Evolutionary conservation across 1,140 invertebrate species (phyloP), one percentile per base, ranked within the genome.

Genomic region (Neocloeon triangulifer): DNA sequence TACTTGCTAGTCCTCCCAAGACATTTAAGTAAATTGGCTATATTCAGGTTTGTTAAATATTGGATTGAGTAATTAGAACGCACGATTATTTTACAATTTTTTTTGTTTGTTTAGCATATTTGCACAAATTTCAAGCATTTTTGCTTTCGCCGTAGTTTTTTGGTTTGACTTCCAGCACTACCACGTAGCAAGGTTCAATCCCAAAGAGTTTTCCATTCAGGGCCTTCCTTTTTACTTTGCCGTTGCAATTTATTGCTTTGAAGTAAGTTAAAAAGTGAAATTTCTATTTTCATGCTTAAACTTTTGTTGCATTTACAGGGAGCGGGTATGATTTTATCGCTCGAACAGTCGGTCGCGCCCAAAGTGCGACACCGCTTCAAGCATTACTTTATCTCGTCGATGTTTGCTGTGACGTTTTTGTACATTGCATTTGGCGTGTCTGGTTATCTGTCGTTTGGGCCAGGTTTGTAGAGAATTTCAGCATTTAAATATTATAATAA

Each of bases 151-250:
- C 26, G 53, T 59, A 9, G 57, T 59, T 6, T 58, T 58, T 34
- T 59, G 57, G 57, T 59, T 59, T 46, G 57, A 59, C 38, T 58
- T 59, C 46, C 49, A 58, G 35, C 55, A 59, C 37, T 45, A 53
- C 30, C 41, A 50, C 36, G 44, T 46, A 26, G 40, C 26, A 38
- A 51, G 49, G 30, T 44, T 57, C 26, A 48, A 55, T 38, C 55
- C 52, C 10, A 55, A 49, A 33, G 51, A 56, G 30, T 48, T 55
- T 34, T 55, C 53, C 6, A 21, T 55, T 12, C 37, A 41, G 13
- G 56, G 56, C 7, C 46, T 59, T 34, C 57, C 57, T 14, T 58
- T 58, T 44, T 59, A 55, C 42, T 45, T 58, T 33, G 48, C 51
- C 25, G 53, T 59, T 21, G 44, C 56, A 30, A 56, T 59, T 25